Base-by-base conservation (phyloP, 2,888 invertebrate genomes). In the Eupithecia subfuscata region DNA sequence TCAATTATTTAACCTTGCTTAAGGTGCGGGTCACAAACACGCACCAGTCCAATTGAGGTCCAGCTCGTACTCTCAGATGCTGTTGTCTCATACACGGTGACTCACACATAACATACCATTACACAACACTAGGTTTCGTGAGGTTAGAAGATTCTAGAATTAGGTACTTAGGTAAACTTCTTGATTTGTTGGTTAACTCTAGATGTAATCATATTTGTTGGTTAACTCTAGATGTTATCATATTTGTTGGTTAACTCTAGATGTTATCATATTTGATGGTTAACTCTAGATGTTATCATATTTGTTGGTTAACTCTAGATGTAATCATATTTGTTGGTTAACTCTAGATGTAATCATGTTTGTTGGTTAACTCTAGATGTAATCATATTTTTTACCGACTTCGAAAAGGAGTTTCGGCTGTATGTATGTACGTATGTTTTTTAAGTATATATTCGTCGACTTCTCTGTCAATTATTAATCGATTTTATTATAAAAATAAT, bases 1-100 rank as follows among this genome's bases (percentile, higher is more conserved):
- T 91, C 92, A 90, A 92, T 92, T 92, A 92, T 85, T 94, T 94
- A 93, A 94, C 94, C 93, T 94, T 92, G 92, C 88, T 93, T 92
- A 91, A 92, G 92, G 90, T 92, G 93, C 93, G 94, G 93, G 93
- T 93, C 93, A 92, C 92, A 92, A 93, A 91, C 89, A 90, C 86
- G 84, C 84, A 79, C 79, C 79, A 75, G 76, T 77, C 65, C 79
- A 79, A 81, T 80, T 80, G 79, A 70, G 77, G 75, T 73, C 78
- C 78, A 8, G 37, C 22, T 30, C 69, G 68, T 70, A 70, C 63
- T n/a, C n/a, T n/a, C n/a, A n/a, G n/a, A 64, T 52, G 3, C 30
- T 30, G 2, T 3, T 30, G n/a, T 22, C 56, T 56, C 56, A 60
- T 60, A 60, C 60, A 60, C 30, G 2, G 67, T 75, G 75, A 75